These are phyloP conservation scores for Thamnophis elegans DNA, from an alignment of 2,797 vertebrate genomes.

Conservation along the genomic window DNA sequence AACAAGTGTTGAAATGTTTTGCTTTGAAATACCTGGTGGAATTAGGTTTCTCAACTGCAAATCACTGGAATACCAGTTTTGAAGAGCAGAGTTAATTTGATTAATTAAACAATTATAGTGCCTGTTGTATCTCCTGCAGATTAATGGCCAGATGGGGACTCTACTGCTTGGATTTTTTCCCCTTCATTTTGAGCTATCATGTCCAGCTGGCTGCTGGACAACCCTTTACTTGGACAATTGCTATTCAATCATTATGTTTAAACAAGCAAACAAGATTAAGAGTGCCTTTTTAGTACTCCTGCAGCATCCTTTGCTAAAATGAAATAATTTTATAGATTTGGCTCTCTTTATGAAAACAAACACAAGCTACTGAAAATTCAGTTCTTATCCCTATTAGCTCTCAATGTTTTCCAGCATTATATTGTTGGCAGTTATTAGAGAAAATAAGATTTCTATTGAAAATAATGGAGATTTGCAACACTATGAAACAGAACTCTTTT, in stretches of 20 bases:
- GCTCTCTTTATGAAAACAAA: not conserved
- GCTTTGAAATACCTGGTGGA: constrained; percentile 8
- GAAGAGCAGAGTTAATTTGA: constrained; percentile 38
- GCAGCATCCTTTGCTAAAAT: not conserved
- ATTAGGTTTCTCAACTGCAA: constrained; percentile 28
- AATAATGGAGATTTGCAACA: not conserved
- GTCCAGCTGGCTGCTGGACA: not conserved
- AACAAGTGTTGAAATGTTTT: constrained; percentile 23
- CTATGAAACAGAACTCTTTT: not conserved
- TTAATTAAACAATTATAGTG: constrained; percentile 47
- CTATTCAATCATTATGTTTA: constrained; percentile 14
- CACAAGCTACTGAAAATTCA: not conserved
- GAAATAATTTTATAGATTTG: not conserved
- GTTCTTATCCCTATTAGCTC: not conserved
- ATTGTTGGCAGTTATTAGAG: not conserved
- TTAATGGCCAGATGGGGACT: constrained; percentile 27
- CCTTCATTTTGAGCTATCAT: constrained; percentile 10
- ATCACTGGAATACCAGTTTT: constrained; percentile 31
- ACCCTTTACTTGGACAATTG: not conserved
- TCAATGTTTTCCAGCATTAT: not conserved
- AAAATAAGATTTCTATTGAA: not conserved
- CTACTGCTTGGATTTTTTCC: constrained; percentile 12
- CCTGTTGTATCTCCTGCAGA: constrained; percentile 37
- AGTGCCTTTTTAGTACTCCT: not conserved
- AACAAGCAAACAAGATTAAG: not conserved